phyloP scores from a whole-genome alignment of 2,888 invertebrate species.

The Hoplodrina ambigua region DNA sequence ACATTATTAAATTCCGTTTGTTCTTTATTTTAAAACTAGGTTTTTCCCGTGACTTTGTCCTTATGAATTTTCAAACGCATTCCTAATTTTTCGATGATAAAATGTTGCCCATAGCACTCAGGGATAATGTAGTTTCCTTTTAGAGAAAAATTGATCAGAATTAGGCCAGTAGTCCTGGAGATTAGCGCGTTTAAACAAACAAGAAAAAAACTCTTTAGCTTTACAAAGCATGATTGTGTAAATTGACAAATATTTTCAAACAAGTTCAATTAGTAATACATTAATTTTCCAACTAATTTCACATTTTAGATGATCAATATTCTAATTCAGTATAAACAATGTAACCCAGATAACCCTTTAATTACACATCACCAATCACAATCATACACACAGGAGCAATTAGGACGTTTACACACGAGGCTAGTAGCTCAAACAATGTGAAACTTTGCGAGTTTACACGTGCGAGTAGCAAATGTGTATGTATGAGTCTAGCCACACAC shows the following conservation, averaged over 20 bases:
- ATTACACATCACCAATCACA: not conserved
- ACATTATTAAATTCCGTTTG: not conserved
- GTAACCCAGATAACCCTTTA: not conserved
- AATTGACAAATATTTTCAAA: not conserved
- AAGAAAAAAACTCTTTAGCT: too few relatives aligned
- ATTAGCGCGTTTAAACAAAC: too few relatives aligned
- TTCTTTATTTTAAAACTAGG: too few relatives aligned
- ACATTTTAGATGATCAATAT: not conserved
- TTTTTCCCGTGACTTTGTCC: too few relatives aligned
- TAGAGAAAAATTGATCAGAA: too few relatives aligned
- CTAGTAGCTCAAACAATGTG: not conserved
- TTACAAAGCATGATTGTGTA: too few relatives aligned
- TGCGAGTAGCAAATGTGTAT: not conserved
- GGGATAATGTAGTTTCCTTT: too few relatives aligned
- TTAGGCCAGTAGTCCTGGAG: too few relatives aligned
- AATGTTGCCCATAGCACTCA: too few relatives aligned
- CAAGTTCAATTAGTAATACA: not conserved
- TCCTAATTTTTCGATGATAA: too few relatives aligned
- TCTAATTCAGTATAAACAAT: not conserved
- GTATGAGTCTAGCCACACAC: too few relatives aligned
- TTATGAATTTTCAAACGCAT: too few relatives aligned
- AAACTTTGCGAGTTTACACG: not conserved
- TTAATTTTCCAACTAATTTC: not conserved
- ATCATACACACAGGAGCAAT: not conserved
- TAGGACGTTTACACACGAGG: not conserved